A percentile compares a stretch with the other conserved stretches of the same genome.
Evolutionary conservation across 2,797 vertebrate species (phyloP).

Genomic region (Peromyscus melanophrys): DNA sequence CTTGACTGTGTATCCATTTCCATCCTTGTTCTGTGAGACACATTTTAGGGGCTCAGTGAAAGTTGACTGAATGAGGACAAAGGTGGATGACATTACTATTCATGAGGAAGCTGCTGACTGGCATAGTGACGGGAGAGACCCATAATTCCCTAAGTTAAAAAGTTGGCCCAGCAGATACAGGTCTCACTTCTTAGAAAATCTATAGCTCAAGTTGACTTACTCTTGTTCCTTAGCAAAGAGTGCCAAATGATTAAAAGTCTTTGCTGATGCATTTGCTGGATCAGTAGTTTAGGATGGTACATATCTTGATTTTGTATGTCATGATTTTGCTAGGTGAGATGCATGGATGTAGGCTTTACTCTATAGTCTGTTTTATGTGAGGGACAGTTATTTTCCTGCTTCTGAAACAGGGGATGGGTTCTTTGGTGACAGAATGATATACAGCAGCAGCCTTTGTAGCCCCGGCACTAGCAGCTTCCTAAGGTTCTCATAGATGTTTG

Average conservation of each 20-base stretch:
- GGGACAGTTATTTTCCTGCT: not conserved
- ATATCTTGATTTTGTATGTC: slow-evolving; percentile 45
- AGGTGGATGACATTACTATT: not conserved
- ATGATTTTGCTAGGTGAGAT: not conserved
- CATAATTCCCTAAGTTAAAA: slow-evolving; percentile 20
- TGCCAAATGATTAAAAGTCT: slow-evolving; percentile 22
- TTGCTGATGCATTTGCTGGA: slow-evolving; percentile 3
- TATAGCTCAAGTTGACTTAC: not conserved
- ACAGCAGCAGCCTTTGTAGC: not conserved
- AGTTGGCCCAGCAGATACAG: not conserved
- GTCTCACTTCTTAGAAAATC: not conserved
- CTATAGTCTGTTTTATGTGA: not conserved
- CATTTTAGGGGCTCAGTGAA: slow-evolving; percentile 4
- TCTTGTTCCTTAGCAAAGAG: slow-evolving; percentile 8
- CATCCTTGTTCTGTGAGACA: not conserved
- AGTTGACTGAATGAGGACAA: not conserved
- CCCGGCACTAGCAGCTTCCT: not conserved
- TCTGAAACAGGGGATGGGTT: not conserved
- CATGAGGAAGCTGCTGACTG: not conserved
- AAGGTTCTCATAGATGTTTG: not conserved
- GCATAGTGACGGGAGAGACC: not conserved
- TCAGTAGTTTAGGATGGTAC: not conserved
- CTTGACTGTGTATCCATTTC: not conserved
- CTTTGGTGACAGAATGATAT: not conserved
- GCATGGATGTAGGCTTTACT: not conserved